Evolutionary conservation across 1,140 invertebrate genomes (phyloP).

Genomic region (Trichonephila clavata): DNA sequence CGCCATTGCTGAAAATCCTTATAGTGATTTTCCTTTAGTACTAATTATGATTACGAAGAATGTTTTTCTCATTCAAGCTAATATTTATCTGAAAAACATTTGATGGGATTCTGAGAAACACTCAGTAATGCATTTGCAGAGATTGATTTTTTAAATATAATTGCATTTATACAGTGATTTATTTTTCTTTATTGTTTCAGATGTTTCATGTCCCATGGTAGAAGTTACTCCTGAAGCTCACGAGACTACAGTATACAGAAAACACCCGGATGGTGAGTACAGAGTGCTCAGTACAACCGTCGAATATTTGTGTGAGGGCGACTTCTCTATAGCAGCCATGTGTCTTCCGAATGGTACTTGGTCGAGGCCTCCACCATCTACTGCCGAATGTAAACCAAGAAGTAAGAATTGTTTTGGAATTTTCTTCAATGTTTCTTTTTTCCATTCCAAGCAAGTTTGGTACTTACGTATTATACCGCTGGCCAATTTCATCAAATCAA

Average conservation of each 20-base stretch:
- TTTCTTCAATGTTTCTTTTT: background rate
- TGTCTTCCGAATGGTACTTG: conserved; percentile 46
- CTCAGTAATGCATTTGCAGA: no score
- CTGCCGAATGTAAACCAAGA: background rate
- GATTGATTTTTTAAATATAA: no score
- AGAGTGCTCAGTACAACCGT: conserved; percentile 17
- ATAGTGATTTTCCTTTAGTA: background rate
- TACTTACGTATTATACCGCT: background rate
- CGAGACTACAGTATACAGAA: background rate
- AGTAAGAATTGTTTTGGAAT: background rate
- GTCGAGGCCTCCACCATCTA: conserved; percentile 8
- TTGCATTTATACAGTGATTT: no score
- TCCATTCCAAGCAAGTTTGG: background rate
- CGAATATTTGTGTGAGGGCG: background rate
- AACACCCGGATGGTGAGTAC: background rate
- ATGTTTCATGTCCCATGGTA: background rate
- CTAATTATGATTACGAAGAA: no score
- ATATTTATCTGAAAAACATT: no score
- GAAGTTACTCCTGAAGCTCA: background rate
- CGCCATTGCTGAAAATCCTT: no score
- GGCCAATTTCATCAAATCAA: no score
- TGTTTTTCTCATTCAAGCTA: no score
- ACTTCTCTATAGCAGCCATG: background rate
- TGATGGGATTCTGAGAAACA: no score
- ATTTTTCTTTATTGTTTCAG: background rate